phyloP scores from a whole-genome alignment of 2,888 invertebrate genomes.

The Trilocha varians region DNA sequence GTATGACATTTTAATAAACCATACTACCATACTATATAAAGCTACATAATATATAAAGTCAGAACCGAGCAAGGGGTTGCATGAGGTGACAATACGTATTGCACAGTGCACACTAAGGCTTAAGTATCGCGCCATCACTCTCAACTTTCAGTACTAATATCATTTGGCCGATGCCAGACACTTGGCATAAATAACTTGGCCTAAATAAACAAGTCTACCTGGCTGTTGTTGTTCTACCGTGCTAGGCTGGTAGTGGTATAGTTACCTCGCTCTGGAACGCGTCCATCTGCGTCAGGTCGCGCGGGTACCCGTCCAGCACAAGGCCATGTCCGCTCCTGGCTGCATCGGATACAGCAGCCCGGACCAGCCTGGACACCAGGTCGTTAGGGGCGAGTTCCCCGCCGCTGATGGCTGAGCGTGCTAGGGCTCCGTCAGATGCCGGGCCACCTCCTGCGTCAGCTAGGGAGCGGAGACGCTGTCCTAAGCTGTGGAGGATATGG shows the following conservation, averaged over 20 bases:
- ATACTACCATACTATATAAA: too few species aligned
- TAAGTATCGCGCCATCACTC: too few species aligned
- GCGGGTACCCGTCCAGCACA: constrained; percentile 94
- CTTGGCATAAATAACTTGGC: too few species aligned
- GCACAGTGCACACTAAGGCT: too few species aligned
- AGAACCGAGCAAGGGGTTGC: too few species aligned
- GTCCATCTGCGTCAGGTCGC: constrained; percentile 90
- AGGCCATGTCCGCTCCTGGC: constrained; percentile 80
- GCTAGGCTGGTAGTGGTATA: not conserved
- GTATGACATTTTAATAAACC: too few species aligned
- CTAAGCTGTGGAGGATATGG: constrained; percentile 78
- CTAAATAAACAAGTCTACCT: not conserved
- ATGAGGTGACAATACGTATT: too few species aligned
- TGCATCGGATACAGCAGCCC: constrained; percentile 75
- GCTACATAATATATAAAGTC: too few species aligned
- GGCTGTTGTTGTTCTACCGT: not conserved
- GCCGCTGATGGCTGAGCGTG: constrained; percentile 79
- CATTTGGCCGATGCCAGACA: too few species aligned
- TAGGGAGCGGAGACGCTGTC: constrained; percentile 82
- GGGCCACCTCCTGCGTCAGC: constrained; percentile 78
- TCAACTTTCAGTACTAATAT: too few species aligned
- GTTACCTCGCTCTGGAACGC: constrained; percentile 91
- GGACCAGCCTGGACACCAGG: constrained; percentile 82
- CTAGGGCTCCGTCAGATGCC: constrained; percentile 76
- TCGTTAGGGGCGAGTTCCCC: constrained; percentile 89